A percentile compares a stretch with the other conserved stretches of the same genome.
These are phyloP conservation scores for Saxidomus purpurata DNA, from an alignment of 1,140 invertebrate species.

Conservation along the genomic window DNA sequence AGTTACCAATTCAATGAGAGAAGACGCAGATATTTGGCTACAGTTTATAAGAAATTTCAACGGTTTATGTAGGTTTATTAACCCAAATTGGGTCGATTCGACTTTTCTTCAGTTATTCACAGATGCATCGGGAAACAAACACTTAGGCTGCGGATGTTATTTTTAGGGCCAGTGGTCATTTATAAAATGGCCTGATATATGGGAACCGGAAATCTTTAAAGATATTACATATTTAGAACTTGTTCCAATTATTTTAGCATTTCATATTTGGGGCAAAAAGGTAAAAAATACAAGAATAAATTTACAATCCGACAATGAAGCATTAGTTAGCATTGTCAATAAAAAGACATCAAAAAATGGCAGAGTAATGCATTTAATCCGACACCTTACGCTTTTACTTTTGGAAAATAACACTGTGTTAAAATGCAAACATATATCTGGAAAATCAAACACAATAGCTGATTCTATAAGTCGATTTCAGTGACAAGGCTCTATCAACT, in stretches of 20 bases:
- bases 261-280: constrained; percentile 3
- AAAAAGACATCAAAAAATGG: constrained; percentile 10
- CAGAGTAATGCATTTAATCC: background rate
- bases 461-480: constrained; percentile 21
- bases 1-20: too few species aligned
- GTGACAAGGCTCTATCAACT: background rate
- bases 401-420: constrained; percentile 3
- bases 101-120: background rate
- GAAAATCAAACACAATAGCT: background rate
- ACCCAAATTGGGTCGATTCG: background rate
- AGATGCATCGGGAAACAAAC: background rate
- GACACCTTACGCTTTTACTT: background rate
- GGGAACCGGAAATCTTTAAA: background rate
- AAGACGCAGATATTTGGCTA: background rate
- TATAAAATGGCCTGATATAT: background rate
- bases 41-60: background rate
- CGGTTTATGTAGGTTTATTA: background rate
- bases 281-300: background rate
- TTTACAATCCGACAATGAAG: background rate
- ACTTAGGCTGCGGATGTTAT: background rate
- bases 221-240: background rate
- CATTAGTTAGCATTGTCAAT: background rate
- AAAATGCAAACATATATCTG: background rate
- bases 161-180: background rate
- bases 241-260: background rate